Percentiles rank a stretch among this genome's conserved stretches.
Conservation (phyloP, 1,140 invertebrate species). For the Neotoxoptera formosana region DNA sequence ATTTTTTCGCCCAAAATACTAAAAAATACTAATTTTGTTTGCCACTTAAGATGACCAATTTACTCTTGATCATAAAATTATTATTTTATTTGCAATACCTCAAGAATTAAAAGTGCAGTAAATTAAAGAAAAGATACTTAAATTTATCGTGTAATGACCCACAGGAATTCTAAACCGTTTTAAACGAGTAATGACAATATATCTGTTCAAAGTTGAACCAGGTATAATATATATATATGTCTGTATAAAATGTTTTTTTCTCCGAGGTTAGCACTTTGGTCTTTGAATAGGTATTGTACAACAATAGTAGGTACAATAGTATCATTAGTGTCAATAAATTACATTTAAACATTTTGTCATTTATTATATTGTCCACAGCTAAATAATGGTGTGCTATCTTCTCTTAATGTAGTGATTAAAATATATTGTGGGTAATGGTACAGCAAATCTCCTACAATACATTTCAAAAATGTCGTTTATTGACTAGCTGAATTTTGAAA, state of each 20-base stretch:
- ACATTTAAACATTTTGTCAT: not conserved
- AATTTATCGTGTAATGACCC: not conserved
- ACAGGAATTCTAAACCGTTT: not conserved
- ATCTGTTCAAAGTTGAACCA: not conserved
- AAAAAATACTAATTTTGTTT: not conserved
- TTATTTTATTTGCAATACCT: not conserved
- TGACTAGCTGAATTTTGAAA: too few relatives aligned
- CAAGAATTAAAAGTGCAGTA: not conserved
- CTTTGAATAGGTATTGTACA: not conserved
- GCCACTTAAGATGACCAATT: not conserved
- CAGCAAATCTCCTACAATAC: not conserved
- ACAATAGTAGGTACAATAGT: not conserved
- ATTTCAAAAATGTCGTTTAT: too few relatives aligned
- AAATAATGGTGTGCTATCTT: not conserved
- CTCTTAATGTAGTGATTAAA: not conserved
- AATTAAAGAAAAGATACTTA: not conserved
- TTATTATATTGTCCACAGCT: not conserved
- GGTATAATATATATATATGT: not conserved
- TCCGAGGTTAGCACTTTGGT: not conserved
- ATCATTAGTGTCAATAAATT: not conserved
- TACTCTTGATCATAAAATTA: not conserved
- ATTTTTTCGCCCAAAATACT: not conserved
- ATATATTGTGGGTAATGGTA: not conserved
- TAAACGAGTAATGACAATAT: not conserved
- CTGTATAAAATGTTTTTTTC: not conserved